Percentiles rank a stretch among this genome's conserved stretches.
Conservation (phyloP, 2,113 vertebrate genomes). For the Furnarius figulus region DNA sequence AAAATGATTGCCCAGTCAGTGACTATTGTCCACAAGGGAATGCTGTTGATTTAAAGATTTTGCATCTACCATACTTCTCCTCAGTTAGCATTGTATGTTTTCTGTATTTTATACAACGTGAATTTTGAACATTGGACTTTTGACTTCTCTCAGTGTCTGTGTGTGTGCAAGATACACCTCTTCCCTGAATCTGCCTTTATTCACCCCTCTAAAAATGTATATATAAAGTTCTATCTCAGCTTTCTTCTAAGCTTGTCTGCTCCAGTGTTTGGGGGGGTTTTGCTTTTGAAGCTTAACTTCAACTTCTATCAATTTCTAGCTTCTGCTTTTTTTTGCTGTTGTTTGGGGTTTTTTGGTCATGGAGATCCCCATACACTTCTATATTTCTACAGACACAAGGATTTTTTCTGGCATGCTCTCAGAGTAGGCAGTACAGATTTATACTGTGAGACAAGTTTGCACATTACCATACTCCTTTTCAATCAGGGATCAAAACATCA, state of each 20-base stretch:
- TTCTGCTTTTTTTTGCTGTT: neutral
- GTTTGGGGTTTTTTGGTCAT: too few relatives aligned
- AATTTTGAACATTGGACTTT: neutral
- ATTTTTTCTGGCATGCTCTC: neutral
- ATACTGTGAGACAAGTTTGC: neutral
- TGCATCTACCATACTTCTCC: neutral
- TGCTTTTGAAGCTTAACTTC: neutral
- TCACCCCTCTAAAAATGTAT: neutral
- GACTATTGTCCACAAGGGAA: neutral
- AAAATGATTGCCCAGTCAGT: neutral
- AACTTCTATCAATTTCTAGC: neutral
- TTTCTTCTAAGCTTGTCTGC: neutral
- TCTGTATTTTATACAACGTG: neutral
- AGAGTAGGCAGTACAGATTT: neutral
- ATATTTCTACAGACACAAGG: neutral
- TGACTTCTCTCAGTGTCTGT: neutral
- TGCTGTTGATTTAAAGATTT: neutral
- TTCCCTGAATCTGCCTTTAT: neutral
- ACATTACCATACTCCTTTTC: neutral
- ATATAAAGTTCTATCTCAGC: neutral
- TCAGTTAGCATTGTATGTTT: neutral
- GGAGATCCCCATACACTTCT: neutral
- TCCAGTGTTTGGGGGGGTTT: neutral
- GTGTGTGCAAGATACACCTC: neutral
- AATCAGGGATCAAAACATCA: neutral